Conservation (phyloP, 2,113 vertebrate species). For the Mustelus asterias region DNA sequence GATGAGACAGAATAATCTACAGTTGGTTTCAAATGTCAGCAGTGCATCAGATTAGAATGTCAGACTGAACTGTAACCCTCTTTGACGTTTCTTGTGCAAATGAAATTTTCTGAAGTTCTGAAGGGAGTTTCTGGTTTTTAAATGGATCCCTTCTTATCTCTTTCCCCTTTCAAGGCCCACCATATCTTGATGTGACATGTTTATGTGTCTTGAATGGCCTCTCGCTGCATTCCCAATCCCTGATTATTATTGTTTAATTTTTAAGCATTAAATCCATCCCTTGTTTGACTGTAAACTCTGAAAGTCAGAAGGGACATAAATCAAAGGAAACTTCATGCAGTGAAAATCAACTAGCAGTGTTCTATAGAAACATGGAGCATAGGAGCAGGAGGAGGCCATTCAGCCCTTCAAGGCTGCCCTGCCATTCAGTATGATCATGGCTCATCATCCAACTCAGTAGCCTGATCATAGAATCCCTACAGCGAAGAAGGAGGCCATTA, state of each 20-base stretch:
- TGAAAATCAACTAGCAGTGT: not conserved
- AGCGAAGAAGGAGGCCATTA: too few species aligned
- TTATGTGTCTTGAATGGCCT: not conserved
- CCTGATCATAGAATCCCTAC: too few species aligned
- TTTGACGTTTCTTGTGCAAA: not conserved
- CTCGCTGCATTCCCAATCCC: not conserved
- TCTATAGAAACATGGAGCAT: too few species aligned
- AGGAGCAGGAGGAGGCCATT: too few species aligned
- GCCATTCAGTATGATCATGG: too few species aligned
- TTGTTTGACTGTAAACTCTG: not conserved
- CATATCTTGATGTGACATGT: not conserved
- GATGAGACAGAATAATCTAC: not conserved
- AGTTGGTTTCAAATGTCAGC: not conserved
- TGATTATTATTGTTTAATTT: not conserved
- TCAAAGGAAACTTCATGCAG: not conserved
- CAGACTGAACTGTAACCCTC: not conserved
- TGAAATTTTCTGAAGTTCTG: not conserved
- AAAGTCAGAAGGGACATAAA: not conserved
- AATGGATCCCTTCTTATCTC: not conserved
- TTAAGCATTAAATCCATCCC: not conserved
- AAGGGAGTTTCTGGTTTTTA: not conserved
- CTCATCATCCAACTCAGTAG: too few species aligned
- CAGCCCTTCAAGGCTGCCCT: too few species aligned
- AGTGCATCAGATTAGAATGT: conserved; percentile 4
- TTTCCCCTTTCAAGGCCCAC: not conserved